phyloP scores from a whole-genome alignment of 2,797 vertebrate genomes.

The Allobates femoralis region DNA sequence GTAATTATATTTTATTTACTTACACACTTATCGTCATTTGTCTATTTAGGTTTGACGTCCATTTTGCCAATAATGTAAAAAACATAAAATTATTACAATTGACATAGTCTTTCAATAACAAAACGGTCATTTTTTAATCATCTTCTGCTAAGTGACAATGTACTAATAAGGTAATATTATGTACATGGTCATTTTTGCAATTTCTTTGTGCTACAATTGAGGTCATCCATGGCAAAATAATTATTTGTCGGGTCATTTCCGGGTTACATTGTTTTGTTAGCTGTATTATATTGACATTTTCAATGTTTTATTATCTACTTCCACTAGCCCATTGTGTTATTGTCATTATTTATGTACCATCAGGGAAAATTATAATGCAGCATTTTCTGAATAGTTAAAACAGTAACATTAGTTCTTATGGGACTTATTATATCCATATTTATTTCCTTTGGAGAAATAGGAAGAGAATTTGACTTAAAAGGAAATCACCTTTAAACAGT shows the following conservation, averaged over 20 bases:
- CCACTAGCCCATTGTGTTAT: not conserved
- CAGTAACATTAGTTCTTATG: not conserved
- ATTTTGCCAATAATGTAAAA: not conserved
- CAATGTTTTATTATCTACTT: not conserved
- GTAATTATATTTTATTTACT: not conserved
- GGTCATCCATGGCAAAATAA: not conserved
- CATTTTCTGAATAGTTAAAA: not conserved
- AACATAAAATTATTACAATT: too few species aligned
- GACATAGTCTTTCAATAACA: too few species aligned
- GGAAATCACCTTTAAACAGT: not conserved
- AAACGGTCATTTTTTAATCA: too few species aligned
- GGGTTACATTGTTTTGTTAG: slow-evolving; percentile 11
- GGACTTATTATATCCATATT: not conserved
- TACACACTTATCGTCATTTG: not conserved
- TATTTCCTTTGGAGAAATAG: not conserved
- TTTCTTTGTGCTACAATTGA: not conserved
- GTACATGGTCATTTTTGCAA: not conserved
- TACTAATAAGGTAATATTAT: not conserved
- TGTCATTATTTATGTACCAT: slow-evolving; percentile 19
- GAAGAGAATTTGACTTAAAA: not conserved
- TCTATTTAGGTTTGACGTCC: too few species aligned
- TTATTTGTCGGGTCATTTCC: not conserved
- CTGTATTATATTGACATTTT: slow-evolving; percentile 12
- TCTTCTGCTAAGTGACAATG: too few species aligned
- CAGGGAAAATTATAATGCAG: not conserved